phyloP scores from a whole-genome alignment of 2,888 invertebrate genomes.

The Pardosa pseudoannulata region DNA sequence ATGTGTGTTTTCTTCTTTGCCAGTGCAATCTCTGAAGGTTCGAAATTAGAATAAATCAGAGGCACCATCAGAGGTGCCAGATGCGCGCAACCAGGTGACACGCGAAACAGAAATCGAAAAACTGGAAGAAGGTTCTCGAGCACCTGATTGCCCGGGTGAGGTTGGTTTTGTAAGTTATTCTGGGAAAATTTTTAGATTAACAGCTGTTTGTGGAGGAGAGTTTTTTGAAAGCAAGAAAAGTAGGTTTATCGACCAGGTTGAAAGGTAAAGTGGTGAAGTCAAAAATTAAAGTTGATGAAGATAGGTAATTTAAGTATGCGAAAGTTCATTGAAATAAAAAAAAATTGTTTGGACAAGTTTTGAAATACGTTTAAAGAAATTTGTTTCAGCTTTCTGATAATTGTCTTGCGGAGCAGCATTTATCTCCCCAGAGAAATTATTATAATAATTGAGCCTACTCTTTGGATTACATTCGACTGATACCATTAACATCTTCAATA shows the following conservation, averaged over 20 bases:
- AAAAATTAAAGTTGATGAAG: too few species aligned
- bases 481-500: too few species aligned
- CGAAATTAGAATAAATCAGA: not conserved
- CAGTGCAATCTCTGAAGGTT: not conserved
- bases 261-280: not conserved
- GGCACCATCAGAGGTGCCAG: not conserved
- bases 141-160: not conserved
- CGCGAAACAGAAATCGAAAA: not conserved
- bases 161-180: constrained; percentile 8
- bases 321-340: too few species aligned
- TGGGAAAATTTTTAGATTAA: constrained; percentile 13
- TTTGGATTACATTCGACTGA: too few species aligned
- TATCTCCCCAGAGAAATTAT: too few species aligned
- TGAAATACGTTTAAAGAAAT: too few species aligned
- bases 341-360: too few species aligned
- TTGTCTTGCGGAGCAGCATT: too few species aligned
- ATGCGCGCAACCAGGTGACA: constrained; percentile 2
- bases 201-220: not conserved
- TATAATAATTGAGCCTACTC: too few species aligned
- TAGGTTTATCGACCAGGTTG: constrained; percentile 4
- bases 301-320: too few species aligned
- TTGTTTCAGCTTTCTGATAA: too few species aligned
- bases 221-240: not conserved
- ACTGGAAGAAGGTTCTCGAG: not conserved
- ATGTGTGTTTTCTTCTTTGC: not conserved